Base-by-base conservation (phyloP, 2,797 vertebrate genomes). In the Falco berigora region DNA sequence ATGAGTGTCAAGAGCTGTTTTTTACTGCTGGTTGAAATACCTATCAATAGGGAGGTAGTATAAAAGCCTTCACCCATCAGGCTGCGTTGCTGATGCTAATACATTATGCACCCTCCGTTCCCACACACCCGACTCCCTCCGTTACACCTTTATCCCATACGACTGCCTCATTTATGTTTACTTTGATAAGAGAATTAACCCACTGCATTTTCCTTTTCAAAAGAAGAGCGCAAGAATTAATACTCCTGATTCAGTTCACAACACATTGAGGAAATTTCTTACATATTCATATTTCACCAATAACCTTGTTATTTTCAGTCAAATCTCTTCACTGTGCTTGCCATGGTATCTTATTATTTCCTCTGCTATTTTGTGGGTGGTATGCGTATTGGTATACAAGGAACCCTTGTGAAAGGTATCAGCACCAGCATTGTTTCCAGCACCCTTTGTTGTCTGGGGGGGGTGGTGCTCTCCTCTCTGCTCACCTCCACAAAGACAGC, bases 1-100 rank as follows among this genome's bases (percentile, higher is more conserved):
- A 98, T 98, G 97, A 97, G 95, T 97, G 97, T 98, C 98, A 98
- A 98, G 97, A 97, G 97, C 9, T 82, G 94, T 97, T 98, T 98
- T 98, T 98, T 96, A 96, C 97, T 94, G 94, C 97, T 97, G 93
- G 95, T 96, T 98, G 97, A 98, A 98, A 97, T 93, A 96, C 95
- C 95, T 97, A 98, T 97, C 97, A 97, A 98, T 97, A 97, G 95
- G 47, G 97, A n/a, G 75, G 96, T 64, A 91, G 96, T 98, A 96
- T 96, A 97, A 97, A 98, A 98, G 97, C 97, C 95, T 94, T 97
- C n/a, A 12, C 92, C 94, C 96, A 95, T 97, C 96, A 96, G 94
- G 81, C 90, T 16, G 6, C 71, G 85, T 78, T 74, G 94, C 94
- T 96, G 95, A 94, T 94, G 95, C 94, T 95, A 87, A 97, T 94